Evolutionary conservation across 2,113 vertebrate species (phyloP).

Genomic region (Pelecanoides urinatrix): DNA sequence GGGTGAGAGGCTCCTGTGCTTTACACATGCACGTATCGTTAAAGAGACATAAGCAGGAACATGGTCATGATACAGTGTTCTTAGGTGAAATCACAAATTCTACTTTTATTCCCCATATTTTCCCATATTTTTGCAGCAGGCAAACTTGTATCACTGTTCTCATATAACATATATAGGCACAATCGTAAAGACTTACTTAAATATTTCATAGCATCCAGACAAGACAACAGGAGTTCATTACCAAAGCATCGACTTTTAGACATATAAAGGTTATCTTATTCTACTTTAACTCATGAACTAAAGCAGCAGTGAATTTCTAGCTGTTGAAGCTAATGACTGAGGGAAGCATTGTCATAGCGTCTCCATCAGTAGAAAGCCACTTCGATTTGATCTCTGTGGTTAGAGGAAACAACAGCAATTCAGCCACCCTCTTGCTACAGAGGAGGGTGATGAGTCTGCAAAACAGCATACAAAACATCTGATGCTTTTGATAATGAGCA

Average conservation of each 20-base stretch:
- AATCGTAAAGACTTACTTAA: background rate
- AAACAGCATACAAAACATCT: background rate
- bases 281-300: background rate
- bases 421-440: background rate
- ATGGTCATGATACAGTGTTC: fast-evolving
- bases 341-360: background rate
- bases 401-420: background rate
- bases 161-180: background rate
- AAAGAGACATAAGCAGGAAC: background rate
- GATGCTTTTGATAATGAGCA: background rate
- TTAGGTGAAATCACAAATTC: background rate
- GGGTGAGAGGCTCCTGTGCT: background rate
- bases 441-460: background rate
- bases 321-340: background rate
- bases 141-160: background rate
- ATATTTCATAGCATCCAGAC: background rate
- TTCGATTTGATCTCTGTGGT: background rate
- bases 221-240: background rate
- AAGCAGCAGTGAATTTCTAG: background rate
- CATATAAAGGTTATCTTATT: background rate
- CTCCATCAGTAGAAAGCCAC: background rate
- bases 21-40: fast-evolving
- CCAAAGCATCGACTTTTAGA: background rate
- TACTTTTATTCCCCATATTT: background rate
- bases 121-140: background rate